phyloP scores from a whole-genome alignment of 2,888 invertebrate species.

The Erebia ligea region DNA sequence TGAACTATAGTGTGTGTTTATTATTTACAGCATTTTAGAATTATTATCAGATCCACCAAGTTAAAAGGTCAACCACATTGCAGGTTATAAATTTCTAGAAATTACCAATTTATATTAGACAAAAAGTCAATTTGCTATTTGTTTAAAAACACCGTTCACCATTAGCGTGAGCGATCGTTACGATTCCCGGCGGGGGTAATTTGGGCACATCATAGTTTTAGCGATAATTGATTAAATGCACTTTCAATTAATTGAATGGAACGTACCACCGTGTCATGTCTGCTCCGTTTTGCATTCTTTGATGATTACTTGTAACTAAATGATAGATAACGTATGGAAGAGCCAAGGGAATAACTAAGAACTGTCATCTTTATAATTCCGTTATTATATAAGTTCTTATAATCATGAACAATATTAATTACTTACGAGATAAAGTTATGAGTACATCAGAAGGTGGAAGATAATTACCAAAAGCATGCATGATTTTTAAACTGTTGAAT shows the following conservation, averaged over 20 bases:
- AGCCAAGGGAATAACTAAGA: conserved; percentile 3
- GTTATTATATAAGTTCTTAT: neutral
- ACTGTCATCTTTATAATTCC: neutral
- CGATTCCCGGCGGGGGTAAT: conserved; percentile 38
- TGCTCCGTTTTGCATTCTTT: conserved; percentile 22
- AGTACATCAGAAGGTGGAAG: too few relatives aligned
- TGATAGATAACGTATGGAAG: conserved; percentile 26
- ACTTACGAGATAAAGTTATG: too few relatives aligned
- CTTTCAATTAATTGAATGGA: conserved; percentile 36
- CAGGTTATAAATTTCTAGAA: neutral
- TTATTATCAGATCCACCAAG: too few relatives aligned
- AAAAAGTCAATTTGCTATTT: conserved; percentile 28
- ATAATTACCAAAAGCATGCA: too few relatives aligned
- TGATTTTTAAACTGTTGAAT: too few relatives aligned
- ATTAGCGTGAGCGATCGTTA: conserved; percentile 41
- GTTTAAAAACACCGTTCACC: conserved; percentile 34
- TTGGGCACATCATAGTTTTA: conserved; percentile 38
- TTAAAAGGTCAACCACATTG: too few relatives aligned
- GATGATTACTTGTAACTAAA: conserved; percentile 27
- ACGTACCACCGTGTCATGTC: conserved; percentile 16
- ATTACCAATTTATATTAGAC: neutral
- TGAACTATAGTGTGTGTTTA: too few relatives aligned
- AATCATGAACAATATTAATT: too few relatives aligned
- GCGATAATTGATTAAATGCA: conserved; percentile 41
- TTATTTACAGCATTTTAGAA: too few relatives aligned